Evolutionary conservation across 2,888 invertebrate species (phyloP).

Genomic region (Ichneumon xanthorius): DNA sequence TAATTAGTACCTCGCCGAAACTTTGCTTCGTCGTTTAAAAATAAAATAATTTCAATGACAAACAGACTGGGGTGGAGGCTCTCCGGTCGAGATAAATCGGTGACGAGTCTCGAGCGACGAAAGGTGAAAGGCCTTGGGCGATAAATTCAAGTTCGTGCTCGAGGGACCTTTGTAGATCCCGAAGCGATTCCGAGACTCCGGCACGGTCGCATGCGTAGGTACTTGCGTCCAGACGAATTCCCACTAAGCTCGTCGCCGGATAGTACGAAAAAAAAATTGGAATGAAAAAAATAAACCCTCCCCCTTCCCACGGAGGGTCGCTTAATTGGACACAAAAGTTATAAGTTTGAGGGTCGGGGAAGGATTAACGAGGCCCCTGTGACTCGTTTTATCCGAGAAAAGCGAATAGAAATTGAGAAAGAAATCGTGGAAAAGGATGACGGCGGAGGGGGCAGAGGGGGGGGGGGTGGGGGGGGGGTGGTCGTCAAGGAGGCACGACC

Average conservation of each 20-base stretch:
- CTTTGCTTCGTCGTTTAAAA: neutral
- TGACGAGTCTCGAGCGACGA: slow-evolving; percentile 18
- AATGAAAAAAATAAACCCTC: neutral
- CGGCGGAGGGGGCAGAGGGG: too few species aligned
- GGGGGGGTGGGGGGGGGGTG: neutral
- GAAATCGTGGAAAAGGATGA: too few species aligned
- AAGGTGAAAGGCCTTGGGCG: slow-evolving; percentile 25
- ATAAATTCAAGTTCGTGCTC: slow-evolving; percentile 32
- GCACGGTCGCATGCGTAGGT: neutral
- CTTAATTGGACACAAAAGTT: slow-evolving; percentile 68
- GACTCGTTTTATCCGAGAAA: slow-evolving; percentile 58
- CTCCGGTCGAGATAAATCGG: slow-evolving; percentile 11
- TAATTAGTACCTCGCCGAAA: neutral
- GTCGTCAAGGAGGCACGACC: slow-evolving; percentile 1
- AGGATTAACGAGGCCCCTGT: slow-evolving; percentile 64
- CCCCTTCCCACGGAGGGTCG: slow-evolving; percentile 15
- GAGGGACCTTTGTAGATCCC: slow-evolving; percentile 4
- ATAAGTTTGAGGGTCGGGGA: slow-evolving; percentile 58
- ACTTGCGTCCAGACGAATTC: slow-evolving; percentile 2
- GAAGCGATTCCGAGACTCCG: neutral
- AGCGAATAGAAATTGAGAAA: slow-evolving; percentile 23
- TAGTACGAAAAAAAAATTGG: slow-evolving; percentile 45
- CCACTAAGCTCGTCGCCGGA: slow-evolving; percentile 29
- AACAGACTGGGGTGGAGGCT: neutral
- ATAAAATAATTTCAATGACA: slow-evolving; percentile 32